A percentile compares a stretch with the other conserved stretches of the same genome.
Evolutionary conservation across 30 jellyfish, hydroid and myxozoan genomes (phyloP).

Genomic region (Chrysaora quinquecirrha): DNA sequence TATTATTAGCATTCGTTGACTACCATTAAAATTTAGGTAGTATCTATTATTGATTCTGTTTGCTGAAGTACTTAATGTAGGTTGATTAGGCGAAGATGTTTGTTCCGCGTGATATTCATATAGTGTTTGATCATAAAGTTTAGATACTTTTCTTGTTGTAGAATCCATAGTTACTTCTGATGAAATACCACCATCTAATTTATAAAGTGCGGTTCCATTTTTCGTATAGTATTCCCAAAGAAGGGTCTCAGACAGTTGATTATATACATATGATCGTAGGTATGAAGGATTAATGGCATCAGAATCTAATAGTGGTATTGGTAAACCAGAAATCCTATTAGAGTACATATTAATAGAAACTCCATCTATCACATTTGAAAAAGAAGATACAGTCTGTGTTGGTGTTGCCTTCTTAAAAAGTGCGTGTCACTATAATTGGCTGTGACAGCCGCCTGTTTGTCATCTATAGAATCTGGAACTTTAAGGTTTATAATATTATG

Average conservation of each 20-base stretch:
- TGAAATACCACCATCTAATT: slow-evolving; percentile 34
- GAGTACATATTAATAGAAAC: too few relatives aligned
- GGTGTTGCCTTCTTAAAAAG: too few relatives aligned
- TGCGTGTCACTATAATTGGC: too few relatives aligned
- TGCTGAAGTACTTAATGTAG: slow-evolving; percentile 36
- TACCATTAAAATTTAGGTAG: slow-evolving; percentile 35
- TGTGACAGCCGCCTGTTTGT: too few relatives aligned
- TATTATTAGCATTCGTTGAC: slow-evolving; percentile 49
- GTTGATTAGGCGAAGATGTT: slow-evolving; percentile 38
- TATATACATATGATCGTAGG: slow-evolving; percentile 10
- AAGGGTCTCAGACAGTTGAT: slow-evolving; percentile 23
- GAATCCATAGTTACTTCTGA: slow-evolving; percentile 40
- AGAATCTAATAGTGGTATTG: background rate
- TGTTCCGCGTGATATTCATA: slow-evolving; percentile 51
- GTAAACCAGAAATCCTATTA: too few relatives aligned
- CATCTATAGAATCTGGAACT: too few relatives aligned
- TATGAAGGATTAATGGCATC: background rate
- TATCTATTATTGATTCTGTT: slow-evolving; percentile 28
- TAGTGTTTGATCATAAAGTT: slow-evolving; percentile 37
- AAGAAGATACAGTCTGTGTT: too few relatives aligned
- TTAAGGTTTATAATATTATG: too few relatives aligned
- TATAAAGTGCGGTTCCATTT: slow-evolving; percentile 43
- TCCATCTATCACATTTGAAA: too few relatives aligned
- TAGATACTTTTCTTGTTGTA: slow-evolving; percentile 51
- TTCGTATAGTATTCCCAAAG: slow-evolving; percentile 58